phyloP scores from a whole-genome alignment of 2,888 invertebrate genomes.

The Boloria euphrosyne region DNA sequence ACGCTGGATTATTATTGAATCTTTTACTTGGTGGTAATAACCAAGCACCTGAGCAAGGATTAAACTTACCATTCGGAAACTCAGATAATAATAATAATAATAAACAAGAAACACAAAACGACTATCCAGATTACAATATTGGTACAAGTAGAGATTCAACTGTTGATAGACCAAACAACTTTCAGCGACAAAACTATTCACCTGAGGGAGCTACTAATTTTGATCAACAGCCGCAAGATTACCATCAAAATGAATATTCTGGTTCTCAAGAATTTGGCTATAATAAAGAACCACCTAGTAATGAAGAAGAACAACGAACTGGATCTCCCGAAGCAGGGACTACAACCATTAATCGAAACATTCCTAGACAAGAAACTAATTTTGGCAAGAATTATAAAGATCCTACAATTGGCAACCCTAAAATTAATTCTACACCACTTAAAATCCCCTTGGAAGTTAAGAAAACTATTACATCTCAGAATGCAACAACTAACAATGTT shows the following conservation, averaged over 20 bases:
- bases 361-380: conserved; percentile 1
- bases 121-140: conserved; percentile 12
- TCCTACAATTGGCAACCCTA: neutral
- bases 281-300: neutral
- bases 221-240: conserved; percentile 1
- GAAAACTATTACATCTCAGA: neutral
- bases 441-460: neutral
- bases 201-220: neutral
- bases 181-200: conserved; percentile 8
- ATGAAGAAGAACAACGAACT: conserved; percentile 4
- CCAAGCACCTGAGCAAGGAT: neutral
- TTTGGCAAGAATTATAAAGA: neutral
- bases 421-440: neutral
- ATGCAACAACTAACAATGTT: neutral
- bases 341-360: neutral
- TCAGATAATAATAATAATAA: conserved; percentile 8
- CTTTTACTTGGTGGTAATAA: conserved; percentile 13
- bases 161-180: neutral
- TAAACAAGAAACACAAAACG: conserved; percentile 9
- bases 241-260: conserved; percentile 10
- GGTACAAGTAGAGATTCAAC: conserved; percentile 8
- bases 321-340: neutral
- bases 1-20: conserved; percentile 12
- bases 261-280: conserved; percentile 6
- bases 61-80: conserved; percentile 4